phyloP scores from a whole-genome alignment of 2,113 vertebrate genomes.

The Ammodytes dubius region DNA sequence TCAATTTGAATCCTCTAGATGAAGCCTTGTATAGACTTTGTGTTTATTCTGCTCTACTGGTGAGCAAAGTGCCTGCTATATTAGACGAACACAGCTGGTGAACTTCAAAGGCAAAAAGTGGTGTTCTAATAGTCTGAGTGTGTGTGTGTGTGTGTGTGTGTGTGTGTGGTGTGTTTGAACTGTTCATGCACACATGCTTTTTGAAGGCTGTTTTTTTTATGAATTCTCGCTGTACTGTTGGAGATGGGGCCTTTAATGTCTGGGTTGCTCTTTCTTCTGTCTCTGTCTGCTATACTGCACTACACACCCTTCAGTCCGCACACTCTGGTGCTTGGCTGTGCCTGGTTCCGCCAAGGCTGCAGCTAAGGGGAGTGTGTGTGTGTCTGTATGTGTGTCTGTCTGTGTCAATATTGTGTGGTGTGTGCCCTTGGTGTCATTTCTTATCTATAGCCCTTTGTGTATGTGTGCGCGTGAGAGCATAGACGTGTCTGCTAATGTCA shows the following conservation, averaged over 20 bases:
- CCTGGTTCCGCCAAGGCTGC: conserved; percentile 49
- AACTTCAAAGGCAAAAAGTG: conserved; percentile 70
- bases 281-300: conserved; percentile 32
- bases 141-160: conserved; percentile 24
- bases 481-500: conserved; percentile 7
- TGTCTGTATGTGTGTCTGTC: conserved; percentile 37
- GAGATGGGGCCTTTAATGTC: conserved; percentile 66
- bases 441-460: background rate
- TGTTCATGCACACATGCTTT: conserved; percentile 5
- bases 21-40: background rate
- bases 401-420: conserved; percentile 25
- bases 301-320: conserved; percentile 30
- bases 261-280: conserved; percentile 48
- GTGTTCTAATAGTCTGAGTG: conserved; percentile 24
- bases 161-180: background rate
- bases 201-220: conserved; percentile 50
- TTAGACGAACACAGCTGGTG: conserved; percentile 67
- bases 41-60: conserved; percentile 38
- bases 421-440: background rate
- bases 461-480: background rate
- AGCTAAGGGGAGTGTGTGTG: conserved; percentile 15
- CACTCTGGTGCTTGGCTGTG: conserved; percentile 58
- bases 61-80: conserved; percentile 48
- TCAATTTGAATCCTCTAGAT: background rate
- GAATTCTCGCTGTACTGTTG: conserved; percentile 43